Evolutionary conservation across 2,797 vertebrate genomes (phyloP).

Genomic region (Sciurus vulgaris): DNA sequence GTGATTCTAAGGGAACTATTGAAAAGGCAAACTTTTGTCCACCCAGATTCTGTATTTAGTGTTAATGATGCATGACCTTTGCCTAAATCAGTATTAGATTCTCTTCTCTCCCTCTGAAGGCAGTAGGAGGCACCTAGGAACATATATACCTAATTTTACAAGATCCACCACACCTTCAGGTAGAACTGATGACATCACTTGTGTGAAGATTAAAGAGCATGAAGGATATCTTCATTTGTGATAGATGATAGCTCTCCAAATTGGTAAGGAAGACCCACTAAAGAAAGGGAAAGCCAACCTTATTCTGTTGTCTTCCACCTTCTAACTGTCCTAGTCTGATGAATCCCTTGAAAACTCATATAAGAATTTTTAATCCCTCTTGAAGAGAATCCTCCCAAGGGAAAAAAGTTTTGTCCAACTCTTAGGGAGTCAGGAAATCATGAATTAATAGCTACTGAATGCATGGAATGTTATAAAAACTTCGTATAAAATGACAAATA

Average conservation of each 20-base stretch:
- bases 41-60: neutral
- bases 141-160: neutral
- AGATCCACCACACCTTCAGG: neutral
- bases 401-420: neutral
- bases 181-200: neutral
- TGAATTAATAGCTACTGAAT: neutral
- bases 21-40: neutral
- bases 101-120: neutral
- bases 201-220: neutral
- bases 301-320: neutral
- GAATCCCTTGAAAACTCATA: neutral
- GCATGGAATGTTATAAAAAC: neutral
- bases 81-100: neutral
- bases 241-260: neutral
- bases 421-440: neutral
- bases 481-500: neutral
- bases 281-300: neutral
- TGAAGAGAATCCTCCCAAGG: neutral
- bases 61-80: neutral
- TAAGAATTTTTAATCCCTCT: neutral
- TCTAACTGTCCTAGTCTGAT: neutral
- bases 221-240: neutral
- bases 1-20: neutral
- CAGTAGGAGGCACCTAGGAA: accelerated
- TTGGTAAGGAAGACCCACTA: neutral